Percentiles rank a stretch among this genome's conserved stretches.
Conservation (phyloP, 2,888 invertebrate species). For the Idaea aversata region DNA sequence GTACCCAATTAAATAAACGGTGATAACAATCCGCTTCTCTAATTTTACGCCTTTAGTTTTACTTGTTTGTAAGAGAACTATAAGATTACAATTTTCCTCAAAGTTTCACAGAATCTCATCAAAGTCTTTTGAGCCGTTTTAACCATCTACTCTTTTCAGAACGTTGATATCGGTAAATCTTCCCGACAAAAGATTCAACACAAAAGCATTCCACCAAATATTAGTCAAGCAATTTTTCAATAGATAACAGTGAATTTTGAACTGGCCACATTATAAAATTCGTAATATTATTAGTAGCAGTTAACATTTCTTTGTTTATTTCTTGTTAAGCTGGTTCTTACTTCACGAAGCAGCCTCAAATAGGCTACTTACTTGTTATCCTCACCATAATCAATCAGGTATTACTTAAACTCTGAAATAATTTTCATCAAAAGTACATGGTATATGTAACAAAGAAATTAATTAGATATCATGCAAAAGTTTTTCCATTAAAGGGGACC, state of each 20-base stretch:
- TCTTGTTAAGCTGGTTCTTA: too few species aligned
- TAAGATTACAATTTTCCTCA: not conserved
- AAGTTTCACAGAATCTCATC: not conserved
- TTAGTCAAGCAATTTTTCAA: not conserved
- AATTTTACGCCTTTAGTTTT: not conserved
- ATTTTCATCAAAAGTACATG: not conserved
- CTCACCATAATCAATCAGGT: not conserved
- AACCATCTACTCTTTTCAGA: constrained; percentile 1
- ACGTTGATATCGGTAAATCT: not conserved
- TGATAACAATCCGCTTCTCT: not conserved
- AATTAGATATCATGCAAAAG: constrained; percentile 51
- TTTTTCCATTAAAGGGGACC: constrained; percentile 48
- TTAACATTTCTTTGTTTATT: not conserved
- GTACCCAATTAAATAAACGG: not conserved
- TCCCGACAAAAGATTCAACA: not conserved
- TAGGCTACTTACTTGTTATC: not conserved
- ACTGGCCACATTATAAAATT: not conserved
- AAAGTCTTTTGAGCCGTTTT: not conserved
- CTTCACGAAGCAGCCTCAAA: too few species aligned
- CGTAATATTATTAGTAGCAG: not conserved
- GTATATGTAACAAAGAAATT: constrained; percentile 31
- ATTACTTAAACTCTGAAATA: not conserved
- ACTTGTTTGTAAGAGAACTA: not conserved
- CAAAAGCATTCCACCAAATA: not conserved
- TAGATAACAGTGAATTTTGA: not conserved